phyloP scores from a whole-genome alignment of 2,113 vertebrate species.

The Platycercus adscitus region DNA sequence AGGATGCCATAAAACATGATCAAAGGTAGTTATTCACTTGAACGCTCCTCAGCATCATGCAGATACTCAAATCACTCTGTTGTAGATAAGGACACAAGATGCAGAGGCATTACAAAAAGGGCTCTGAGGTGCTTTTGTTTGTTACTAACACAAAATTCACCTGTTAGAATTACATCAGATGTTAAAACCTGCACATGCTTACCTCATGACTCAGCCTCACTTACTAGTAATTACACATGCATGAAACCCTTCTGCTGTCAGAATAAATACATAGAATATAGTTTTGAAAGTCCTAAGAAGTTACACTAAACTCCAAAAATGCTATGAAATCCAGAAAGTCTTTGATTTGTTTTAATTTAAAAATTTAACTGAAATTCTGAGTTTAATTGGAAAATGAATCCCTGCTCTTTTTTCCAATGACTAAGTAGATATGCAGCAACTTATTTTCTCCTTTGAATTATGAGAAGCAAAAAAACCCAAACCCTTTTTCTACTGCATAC shows the following conservation, averaged over 20 bases:
- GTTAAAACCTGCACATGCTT: not conserved
- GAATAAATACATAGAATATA: not conserved
- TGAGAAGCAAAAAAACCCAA: not conserved
- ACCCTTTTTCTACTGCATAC: not conserved
- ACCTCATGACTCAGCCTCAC: not conserved
- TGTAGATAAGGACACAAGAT: not conserved
- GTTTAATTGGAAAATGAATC: not conserved
- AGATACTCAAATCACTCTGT: not conserved
- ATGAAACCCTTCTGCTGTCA: not conserved
- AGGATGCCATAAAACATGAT: not conserved
- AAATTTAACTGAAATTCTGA: not conserved
- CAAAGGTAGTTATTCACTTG: not conserved
- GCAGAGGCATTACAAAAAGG: not conserved
- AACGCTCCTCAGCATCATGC: not conserved
- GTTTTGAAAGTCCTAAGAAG: not conserved
- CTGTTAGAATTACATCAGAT: not conserved
- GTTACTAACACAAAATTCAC: not conserved
- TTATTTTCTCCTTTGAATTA: not conserved
- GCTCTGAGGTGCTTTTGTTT: not conserved
- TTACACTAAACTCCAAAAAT: not conserved
- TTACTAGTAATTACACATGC: not conserved
- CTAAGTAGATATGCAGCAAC: not conserved
- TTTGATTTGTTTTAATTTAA: not conserved
- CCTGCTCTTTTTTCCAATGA: not conserved
- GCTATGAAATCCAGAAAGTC: not conserved